These are phyloP conservation scores for Nephrotoma flavescens DNA, from an alignment of 2,888 invertebrate genomes.

Conservation along the genomic window DNA sequence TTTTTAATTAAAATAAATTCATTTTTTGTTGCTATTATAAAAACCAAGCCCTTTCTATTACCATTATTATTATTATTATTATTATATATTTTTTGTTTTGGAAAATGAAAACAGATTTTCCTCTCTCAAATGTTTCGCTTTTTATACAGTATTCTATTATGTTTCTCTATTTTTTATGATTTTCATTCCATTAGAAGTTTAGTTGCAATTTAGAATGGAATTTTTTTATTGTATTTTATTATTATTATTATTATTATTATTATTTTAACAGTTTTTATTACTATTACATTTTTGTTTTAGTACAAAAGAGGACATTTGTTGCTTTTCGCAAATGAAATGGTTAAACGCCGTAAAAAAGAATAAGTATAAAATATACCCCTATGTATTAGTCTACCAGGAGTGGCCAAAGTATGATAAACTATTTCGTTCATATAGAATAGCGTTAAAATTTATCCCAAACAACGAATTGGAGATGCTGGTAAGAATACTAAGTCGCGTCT, in stretches of 20 bases:
- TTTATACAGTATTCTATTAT: not conserved
- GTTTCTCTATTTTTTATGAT: not conserved
- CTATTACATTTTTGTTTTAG: not conserved
- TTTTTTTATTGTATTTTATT: not conserved
- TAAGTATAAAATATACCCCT: no score
- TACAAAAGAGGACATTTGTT: not conserved
- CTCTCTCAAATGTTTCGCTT: not conserved
- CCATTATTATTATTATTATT: not conserved
- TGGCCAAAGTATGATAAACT: no score
- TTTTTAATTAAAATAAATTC: not conserved
- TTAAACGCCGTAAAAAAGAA: not conserved
- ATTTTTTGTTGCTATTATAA: not conserved
- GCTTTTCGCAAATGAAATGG: not conserved
- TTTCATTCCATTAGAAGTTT: not conserved
- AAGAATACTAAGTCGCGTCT: no score
- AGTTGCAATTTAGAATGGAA: not conserved
- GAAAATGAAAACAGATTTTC: not conserved
- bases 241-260: not conserved
- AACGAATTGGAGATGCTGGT: no score
- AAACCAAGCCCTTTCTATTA: not conserved
- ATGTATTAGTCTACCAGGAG: no score
- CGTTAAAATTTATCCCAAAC: no score
- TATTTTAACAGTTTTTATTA: not conserved
- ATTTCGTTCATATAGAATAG: no score
- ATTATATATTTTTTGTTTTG: not conserved